Conservation (phyloP, 2,113 vertebrate species). For the Epinephelus lanceolatus region DNA sequence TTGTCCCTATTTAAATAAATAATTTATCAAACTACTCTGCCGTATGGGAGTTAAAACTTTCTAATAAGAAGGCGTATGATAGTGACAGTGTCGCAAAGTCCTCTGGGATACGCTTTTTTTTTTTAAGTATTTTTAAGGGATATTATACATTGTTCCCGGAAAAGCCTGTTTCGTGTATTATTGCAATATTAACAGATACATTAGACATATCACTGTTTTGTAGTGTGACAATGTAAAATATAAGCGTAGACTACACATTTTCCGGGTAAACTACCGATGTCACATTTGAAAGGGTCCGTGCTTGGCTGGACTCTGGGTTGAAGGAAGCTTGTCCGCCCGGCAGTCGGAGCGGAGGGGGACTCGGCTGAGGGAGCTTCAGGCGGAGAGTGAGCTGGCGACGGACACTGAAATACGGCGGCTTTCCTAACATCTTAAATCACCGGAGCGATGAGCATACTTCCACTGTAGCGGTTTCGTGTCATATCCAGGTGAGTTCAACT, state of each 20-base stretch:
- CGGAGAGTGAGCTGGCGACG: conserved; percentile 53
- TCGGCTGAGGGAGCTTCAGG: conserved; percentile 56
- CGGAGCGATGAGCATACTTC: neutral
- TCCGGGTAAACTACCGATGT: conserved; percentile 11
- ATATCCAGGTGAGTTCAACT: conserved; percentile 58
- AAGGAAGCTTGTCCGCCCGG: conserved; percentile 71
- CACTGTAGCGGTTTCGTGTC: neutral
- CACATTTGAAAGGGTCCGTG: conserved; percentile 61
- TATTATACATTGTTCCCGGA: neutral
- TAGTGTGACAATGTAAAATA: neutral
- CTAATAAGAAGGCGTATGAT: neutral
- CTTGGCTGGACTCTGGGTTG: conserved; percentile 56
- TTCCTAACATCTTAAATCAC: neutral
- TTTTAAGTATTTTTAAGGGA: no score
- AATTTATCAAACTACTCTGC: neutral
- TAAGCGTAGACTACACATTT: neutral
- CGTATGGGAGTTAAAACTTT: conserved; percentile 31
- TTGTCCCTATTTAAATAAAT: no score
- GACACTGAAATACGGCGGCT: conserved; percentile 50
- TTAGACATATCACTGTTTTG: neutral
- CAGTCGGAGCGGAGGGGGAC: conserved; percentile 65
- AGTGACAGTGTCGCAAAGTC: neutral
- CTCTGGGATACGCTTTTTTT: neutral
- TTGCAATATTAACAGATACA: no score
- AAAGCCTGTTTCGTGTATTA: neutral